Evolutionary conservation across 2,888 invertebrate genomes (phyloP).

Genomic region (Drosophila koepferae): DNA sequence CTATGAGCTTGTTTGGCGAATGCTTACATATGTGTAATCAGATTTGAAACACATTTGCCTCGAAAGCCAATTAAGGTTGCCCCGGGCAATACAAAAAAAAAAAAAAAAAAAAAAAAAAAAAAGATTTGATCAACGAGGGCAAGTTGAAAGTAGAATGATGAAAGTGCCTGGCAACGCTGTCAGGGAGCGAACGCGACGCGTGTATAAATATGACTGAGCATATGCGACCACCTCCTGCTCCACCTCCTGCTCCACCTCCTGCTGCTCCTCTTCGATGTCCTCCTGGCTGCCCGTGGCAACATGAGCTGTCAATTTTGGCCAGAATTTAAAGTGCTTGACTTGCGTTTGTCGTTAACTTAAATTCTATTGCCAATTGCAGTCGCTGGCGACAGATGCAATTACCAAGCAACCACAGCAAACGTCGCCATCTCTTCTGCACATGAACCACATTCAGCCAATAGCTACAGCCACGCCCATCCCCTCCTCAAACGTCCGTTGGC

Average conservation of each 20-base stretch:
- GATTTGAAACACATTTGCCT: conserved; percentile 64
- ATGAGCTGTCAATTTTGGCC: conserved; percentile 20
- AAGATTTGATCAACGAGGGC: conserved; percentile 52
- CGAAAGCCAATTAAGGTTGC: conserved; percentile 69
- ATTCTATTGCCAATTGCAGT: conserved; percentile 65
- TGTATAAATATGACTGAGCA: conserved; percentile 34
- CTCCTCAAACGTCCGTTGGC: conserved; percentile 7
- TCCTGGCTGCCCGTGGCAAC: conserved; percentile 28
- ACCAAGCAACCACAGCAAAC: conserved; percentile 15
- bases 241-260: not conserved
- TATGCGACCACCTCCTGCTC: conserved; percentile 8
- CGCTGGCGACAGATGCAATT: conserved; percentile 67
- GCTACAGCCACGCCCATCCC: not conserved
- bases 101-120: conserved; percentile 49
- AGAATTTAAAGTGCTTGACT: conserved; percentile 47
- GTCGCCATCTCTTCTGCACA: not conserved
- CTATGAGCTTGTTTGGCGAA: conserved; percentile 26
- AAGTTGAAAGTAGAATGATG: conserved; percentile 2
- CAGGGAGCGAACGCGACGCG: conserved; percentile 3
- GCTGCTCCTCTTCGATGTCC: not conserved
- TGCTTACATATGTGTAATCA: conserved; percentile 53
- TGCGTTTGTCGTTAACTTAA: conserved; percentile 33
- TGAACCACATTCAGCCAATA: conserved; percentile 14
- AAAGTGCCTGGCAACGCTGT: conserved; percentile 13
- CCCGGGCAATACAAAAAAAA: conserved; percentile 9